Percentiles rank a stretch among this genome's conserved stretches.
These are phyloP conservation scores for pig (Sus scrofa) DNA, from an alignment of 2,113 vertebrate genomes.

Conservation along the genomic window T2T-Sscrofa CM000819.6:138612001-138612500, in stretches of 20 bases:
- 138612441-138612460: neutral
- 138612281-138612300: neutral
- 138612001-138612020: constrained; percentile 5
- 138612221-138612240: neutral
- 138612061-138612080: neutral
- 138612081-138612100: neutral
- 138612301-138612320: neutral
- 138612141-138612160: neutral
- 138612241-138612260: neutral
- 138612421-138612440: neutral
- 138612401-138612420: neutral
- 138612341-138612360: neutral
- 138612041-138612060: neutral
- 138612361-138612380: neutral
- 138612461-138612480: constrained; percentile 32
- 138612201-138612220: neutral
- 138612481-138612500: neutral
- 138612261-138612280: neutral
- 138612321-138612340: neutral
- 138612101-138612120: neutral
- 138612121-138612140: neutral
- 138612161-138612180: neutral
- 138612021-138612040: neutral
- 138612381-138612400: neutral
- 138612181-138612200: neutral